Percentiles rank a stretch among this genome's conserved stretches.
These are phyloP conservation scores for Malurus melanocephalus DNA, from an alignment of 2,113 vertebrate genomes.

Conservation along the genomic window DNA sequence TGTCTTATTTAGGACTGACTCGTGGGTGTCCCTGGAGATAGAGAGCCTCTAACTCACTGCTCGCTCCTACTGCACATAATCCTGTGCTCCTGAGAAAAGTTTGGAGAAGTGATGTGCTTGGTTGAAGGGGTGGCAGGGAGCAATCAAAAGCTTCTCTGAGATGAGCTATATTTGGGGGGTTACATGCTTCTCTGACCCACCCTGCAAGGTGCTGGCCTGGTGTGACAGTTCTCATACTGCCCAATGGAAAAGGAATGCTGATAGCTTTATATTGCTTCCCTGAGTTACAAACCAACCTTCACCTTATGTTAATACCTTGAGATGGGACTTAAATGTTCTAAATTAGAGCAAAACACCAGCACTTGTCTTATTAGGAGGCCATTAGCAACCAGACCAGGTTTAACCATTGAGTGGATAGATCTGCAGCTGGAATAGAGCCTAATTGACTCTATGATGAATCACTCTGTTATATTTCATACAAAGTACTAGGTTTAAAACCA, in stretches of 20 bases:
- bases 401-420: conserved; percentile 14
- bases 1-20: not conserved
- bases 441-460: conserved; percentile 25
- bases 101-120: not conserved
- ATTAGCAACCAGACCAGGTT: not conserved
- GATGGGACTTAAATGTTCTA: not conserved
- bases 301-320: not conserved
- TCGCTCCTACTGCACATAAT: not conserved
- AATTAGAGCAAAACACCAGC: not conserved
- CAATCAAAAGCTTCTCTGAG: not conserved
- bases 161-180: not conserved
- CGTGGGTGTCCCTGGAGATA: not conserved
- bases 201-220: not conserved
- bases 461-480: not conserved
- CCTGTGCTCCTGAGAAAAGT: not conserved
- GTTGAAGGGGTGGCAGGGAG: not conserved
- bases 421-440: conserved; percentile 30
- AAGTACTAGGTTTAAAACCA: not conserved
- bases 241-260: not conserved
- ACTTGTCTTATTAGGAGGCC: not conserved
- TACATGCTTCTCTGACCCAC: not conserved
- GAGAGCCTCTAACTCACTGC: not conserved
- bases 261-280: not conserved
- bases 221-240: not conserved
- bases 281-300: not conserved